Conservation (phyloP, 2,113 vertebrate genomes). For the Cygnus atratus region DNA sequence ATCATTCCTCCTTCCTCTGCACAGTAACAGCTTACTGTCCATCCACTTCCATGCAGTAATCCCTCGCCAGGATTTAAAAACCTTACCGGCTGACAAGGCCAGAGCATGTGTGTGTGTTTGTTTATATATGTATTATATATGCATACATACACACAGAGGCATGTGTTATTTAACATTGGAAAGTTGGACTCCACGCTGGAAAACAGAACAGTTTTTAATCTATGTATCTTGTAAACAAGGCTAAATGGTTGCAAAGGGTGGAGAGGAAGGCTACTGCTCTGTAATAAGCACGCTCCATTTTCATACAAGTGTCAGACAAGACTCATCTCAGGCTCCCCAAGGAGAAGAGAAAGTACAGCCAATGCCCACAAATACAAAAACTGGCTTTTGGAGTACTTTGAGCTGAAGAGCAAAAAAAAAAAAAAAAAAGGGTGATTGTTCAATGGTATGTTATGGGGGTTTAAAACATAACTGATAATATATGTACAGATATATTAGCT, state of each 20-base stretch:
- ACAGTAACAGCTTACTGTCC: background rate
- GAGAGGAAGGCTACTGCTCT: background rate
- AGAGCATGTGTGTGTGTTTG: fast-evolving
- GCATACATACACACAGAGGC: background rate
- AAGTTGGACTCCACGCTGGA: background rate
- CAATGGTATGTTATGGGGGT: background rate
- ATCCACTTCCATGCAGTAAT: background rate
- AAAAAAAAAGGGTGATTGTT: background rate
- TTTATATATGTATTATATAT: background rate
- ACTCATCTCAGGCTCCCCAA: fast-evolving
- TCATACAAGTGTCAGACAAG: background rate
- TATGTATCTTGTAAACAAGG: background rate
- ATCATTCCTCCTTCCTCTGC: background rate
- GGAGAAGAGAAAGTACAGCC: background rate
- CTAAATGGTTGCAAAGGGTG: background rate
- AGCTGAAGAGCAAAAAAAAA: background rate
- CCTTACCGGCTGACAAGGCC: background rate
- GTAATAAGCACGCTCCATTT: background rate
- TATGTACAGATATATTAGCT: background rate
- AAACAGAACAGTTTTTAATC: background rate
- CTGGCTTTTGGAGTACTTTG: background rate
- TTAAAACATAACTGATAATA: background rate
- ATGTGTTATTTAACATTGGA: fast-evolving
- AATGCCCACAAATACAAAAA: background rate
- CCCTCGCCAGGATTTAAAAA: background rate